Percentiles rank a stretch among this genome's conserved stretches.
Conservation (phyloP, 2,113 vertebrate genomes). For the Eupsittula cactorum region DNA sequence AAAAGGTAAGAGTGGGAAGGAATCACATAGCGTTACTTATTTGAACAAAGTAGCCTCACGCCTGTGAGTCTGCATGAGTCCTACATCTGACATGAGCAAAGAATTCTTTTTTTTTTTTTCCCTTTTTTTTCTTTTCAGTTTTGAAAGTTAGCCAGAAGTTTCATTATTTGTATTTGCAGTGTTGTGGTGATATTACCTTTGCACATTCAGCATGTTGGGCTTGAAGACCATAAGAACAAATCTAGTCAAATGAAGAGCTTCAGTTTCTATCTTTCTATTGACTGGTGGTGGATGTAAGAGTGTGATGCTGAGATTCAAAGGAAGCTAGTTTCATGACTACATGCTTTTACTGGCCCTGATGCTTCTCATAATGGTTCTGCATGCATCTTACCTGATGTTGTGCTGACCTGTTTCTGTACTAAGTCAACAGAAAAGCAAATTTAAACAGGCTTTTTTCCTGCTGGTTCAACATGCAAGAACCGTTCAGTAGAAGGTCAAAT, state of each 20-base stretch:
- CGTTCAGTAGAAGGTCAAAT: not conserved
- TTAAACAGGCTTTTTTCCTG: not conserved
- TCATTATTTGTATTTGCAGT: not conserved
- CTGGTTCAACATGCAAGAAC: not conserved
- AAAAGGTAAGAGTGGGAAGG: not conserved
- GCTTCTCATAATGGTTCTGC: not conserved
- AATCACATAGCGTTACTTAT: not conserved
- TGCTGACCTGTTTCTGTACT: not conserved
- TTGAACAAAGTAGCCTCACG: not conserved
- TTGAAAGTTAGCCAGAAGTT: not conserved
- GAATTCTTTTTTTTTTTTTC: not conserved
- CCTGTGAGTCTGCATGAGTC: not conserved
- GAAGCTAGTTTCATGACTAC: not conserved
- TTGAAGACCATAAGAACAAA: not conserved
- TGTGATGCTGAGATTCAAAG: not conserved
- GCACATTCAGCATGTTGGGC: not conserved
- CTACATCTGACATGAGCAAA: rapidly evolving
- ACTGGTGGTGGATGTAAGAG: not conserved
- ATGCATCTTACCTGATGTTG: not conserved
- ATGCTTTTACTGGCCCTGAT: not conserved
- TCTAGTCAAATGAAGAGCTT: not conserved
- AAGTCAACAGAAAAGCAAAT: not conserved
- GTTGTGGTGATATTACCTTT: not conserved
- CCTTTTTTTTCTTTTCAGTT: not conserved
- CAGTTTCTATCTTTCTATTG: not conserved